Evolutionary conservation across 2,888 invertebrate species (phyloP).

Genomic region (Mythimna pallens): DNA sequence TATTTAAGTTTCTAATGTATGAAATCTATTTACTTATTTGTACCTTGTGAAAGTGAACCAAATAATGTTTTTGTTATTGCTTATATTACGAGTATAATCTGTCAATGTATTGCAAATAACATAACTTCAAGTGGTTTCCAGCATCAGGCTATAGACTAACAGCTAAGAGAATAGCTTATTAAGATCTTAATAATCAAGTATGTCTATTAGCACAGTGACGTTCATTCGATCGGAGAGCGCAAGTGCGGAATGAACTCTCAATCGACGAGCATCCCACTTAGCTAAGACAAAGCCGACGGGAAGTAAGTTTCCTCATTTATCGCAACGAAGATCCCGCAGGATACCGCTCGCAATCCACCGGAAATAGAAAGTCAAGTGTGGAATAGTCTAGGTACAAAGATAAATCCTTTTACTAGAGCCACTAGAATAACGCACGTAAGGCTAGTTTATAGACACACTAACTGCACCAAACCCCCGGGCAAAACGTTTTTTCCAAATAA

Average conservation of each 20-base stretch:
- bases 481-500: constrained; percentile 50
- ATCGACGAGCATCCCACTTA: constrained; percentile 73
- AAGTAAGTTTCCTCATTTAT: constrained; percentile 84
- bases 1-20: too few species aligned
- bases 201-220: constrained; percentile 40
- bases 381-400: constrained; percentile 77
- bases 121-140: not conserved
- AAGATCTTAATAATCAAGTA: constrained; percentile 45
- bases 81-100: too few species aligned
- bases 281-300: constrained; percentile 78
- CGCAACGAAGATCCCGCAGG: constrained; percentile 78
- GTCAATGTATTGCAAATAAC: too few species aligned
- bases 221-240: constrained; percentile 50
- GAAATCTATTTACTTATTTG: too few species aligned
- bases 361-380: constrained; percentile 87
- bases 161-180: constrained; percentile 33
- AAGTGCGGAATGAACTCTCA: constrained; percentile 69
- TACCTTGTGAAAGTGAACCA: too few species aligned
- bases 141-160: constrained; percentile 1
- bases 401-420: constrained; percentile 72
- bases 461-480: constrained; percentile 32
- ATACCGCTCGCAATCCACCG: constrained; percentile 78
- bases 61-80: too few species aligned
- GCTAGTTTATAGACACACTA: constrained; percentile 50
- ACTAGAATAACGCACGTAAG: constrained; percentile 66